Percentiles rank a stretch among this genome's conserved stretches.
These are phyloP conservation scores for Hydractinia echinata DNA, from an alignment of 30 jellyfish, hydroid and myxozoan species.

Conservation along the genomic window DNA sequence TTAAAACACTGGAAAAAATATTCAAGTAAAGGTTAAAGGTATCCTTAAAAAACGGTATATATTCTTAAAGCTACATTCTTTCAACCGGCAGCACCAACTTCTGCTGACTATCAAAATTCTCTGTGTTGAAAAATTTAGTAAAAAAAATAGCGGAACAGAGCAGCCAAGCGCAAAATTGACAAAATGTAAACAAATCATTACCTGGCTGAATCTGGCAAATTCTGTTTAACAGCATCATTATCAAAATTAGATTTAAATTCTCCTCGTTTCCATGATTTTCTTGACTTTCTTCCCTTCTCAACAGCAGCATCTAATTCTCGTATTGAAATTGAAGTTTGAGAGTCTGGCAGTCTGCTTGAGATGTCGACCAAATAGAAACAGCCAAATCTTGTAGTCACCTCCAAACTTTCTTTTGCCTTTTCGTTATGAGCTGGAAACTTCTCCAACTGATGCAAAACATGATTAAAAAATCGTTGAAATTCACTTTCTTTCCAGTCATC, in stretches of 20 bases:
- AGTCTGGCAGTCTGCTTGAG: constrained; percentile 48
- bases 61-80: too few relatives aligned
- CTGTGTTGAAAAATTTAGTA: neutral
- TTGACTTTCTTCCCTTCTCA: constrained; percentile 56
- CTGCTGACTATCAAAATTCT: too few relatives aligned
- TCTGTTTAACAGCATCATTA: neutral
- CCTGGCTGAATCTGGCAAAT: neutral
- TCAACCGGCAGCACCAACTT: too few relatives aligned
- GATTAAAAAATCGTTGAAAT: constrained; percentile 28
- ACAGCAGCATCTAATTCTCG: constrained; percentile 35
- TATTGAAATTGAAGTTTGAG: constrained; percentile 46
- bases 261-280: constrained; percentile 59
- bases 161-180: neutral
- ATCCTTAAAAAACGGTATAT: too few relatives aligned
- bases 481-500: constrained; percentile 48
- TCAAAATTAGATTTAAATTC: constrained; percentile 37
- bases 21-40: too few relatives aligned
- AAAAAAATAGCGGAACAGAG: neutral
- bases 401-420: constrained; percentile 9
- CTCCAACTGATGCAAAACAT: constrained; percentile 9
- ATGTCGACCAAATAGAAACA: constrained; percentile 51
- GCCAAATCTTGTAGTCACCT: constrained; percentile 49
- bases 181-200: neutral
- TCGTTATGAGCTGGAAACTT: neutral
- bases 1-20: too few relatives aligned